Evolutionary conservation across 2,113 vertebrate species (phyloP).

Genomic region (Setophaga petechia): DNA sequence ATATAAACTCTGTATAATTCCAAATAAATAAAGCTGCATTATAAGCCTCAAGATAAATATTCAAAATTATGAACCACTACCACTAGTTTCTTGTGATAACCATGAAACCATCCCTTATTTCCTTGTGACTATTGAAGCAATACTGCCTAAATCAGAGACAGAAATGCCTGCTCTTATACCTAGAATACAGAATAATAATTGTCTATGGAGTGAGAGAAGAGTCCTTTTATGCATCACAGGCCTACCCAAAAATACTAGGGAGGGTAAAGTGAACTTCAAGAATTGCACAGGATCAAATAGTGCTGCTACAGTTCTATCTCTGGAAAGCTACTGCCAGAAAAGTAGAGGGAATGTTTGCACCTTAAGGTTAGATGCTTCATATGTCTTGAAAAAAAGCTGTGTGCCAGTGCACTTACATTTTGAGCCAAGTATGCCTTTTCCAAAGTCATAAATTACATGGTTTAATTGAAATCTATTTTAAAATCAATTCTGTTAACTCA

Average conservation of each 20-base stretch:
- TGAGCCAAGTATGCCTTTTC: neutral
- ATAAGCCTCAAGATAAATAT: conserved; percentile 25
- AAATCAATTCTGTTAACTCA: conserved; percentile 29
- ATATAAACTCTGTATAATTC: conserved; percentile 38
- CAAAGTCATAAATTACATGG: conserved; percentile 11
- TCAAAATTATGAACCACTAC: conserved; percentile 59
- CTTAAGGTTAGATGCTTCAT: neutral
- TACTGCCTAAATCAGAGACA: neutral
- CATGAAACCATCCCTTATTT: conserved; percentile 14
- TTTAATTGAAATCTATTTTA: conserved; percentile 50
- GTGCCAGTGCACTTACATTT: neutral
- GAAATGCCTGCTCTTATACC: neutral
- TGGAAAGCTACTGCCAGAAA: neutral
- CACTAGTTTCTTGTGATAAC: conserved; percentile 19
- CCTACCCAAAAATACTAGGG: neutral
- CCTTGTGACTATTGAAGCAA: neutral
- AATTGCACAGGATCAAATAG: neutral
- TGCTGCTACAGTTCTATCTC: neutral
- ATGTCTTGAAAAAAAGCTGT: neutral
- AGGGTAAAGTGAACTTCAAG: neutral
- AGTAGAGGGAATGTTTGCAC: neutral
- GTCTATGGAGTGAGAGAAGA: neutral
- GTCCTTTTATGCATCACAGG: neutral
- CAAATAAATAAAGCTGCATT: conserved; percentile 20
- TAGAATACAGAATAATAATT: neutral